A percentile compares a stretch with the other conserved stretches of the same genome.
These are phyloP conservation scores for Diacarnus erythraeanus DNA, from an alignment of 37 sponge, comb jelly and placozoan species.

Conservation along the genomic window DNA sequence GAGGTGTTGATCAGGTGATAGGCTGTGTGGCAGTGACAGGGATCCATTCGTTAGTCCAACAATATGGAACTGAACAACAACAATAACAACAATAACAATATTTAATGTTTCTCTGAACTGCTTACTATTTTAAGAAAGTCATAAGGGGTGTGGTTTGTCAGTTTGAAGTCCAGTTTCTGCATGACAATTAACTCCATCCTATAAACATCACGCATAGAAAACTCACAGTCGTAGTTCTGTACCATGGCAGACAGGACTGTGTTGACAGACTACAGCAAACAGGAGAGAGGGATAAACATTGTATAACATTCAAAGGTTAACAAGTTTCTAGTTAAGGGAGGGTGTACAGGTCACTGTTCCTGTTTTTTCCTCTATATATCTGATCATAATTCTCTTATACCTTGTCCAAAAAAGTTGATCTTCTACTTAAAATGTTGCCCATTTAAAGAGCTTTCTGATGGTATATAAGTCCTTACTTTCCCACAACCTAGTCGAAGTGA, in stretches of 20 bases:
- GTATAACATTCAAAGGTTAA: too few relatives aligned
- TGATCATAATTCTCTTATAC: too few relatives aligned
- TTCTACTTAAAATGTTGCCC: too few relatives aligned
- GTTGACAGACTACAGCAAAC: slow-evolving; percentile 27
- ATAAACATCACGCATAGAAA: slow-evolving; percentile 33
- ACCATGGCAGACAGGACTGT: slow-evolving; percentile 34
- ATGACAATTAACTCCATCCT: slow-evolving; percentile 71
- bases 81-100: neutral
- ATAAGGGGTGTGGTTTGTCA: slow-evolving; percentile 36
- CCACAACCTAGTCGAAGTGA: too few relatives aligned
- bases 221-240: slow-evolving; percentile 42
- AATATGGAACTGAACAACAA: slow-evolving; percentile 41
- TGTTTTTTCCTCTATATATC: too few relatives aligned
- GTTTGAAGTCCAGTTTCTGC: slow-evolving; percentile 66
- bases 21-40: slow-evolving; percentile 38
- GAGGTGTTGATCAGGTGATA: slow-evolving; percentile 51
- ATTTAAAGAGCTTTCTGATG: too few relatives aligned
- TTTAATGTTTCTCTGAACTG: neutral
- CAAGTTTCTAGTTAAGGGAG: too few relatives aligned
- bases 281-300: too few relatives aligned
- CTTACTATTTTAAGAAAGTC: slow-evolving; percentile 68
- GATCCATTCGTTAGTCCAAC: slow-evolving; percentile 29
- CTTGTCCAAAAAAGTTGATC: too few relatives aligned
- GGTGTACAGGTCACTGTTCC: too few relatives aligned
- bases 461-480: too few relatives aligned